These are phyloP conservation scores for Aricia agestis DNA, from an alignment of 1,140 invertebrate genomes.

Conservation along the genomic window DNA sequence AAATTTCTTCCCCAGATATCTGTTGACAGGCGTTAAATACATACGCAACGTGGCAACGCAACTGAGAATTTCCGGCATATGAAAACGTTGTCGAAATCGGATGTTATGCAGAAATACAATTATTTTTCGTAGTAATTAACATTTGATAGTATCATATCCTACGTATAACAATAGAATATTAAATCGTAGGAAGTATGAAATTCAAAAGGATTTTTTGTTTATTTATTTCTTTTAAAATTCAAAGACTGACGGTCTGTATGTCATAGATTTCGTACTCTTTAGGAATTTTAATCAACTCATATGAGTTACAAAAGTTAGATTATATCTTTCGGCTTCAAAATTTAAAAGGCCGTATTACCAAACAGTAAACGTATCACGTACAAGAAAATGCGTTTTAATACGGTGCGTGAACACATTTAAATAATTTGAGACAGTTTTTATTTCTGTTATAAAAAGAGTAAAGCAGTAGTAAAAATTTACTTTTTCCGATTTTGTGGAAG, in stretches of 20 bases:
- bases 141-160: background rate
- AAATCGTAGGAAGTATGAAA: background rate
- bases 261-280: background rate
- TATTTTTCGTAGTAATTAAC: background rate
- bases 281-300: background rate
- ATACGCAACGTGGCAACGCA: background rate
- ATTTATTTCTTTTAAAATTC: background rate
- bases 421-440: no score
- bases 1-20: conserved; percentile 13
- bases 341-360: background rate
- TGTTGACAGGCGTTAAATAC: conserved; percentile 3
- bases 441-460: no score
- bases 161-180: background rate
- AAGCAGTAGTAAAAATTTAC: no score
- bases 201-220: no score
- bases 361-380: background rate
- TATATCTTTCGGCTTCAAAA: background rate
- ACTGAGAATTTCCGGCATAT: conserved; percentile 10
- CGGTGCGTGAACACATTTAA: background rate
- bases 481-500: no score
- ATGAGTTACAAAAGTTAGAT: background rate
- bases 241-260: background rate
- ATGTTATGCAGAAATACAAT: conserved; percentile 9
- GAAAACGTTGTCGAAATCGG: background rate
- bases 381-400: background rate